Conservation (phyloP, 2,888 invertebrate genomes). For the Xestia xanthographa region DNA sequence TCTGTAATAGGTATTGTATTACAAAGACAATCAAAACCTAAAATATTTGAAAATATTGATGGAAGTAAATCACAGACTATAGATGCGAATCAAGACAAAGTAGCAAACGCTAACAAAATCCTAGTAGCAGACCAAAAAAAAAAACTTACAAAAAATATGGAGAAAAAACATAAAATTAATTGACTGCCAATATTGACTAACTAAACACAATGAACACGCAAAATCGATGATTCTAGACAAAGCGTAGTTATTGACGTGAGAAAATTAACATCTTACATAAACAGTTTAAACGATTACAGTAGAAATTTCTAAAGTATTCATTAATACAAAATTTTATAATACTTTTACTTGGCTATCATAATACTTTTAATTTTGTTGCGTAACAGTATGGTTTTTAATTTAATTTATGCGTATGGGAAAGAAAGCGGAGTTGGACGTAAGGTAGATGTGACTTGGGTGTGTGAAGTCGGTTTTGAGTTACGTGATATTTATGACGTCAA, state of each 20-base stretch:
- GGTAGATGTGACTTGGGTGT: slow-evolving; percentile 39
- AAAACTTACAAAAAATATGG: background rate
- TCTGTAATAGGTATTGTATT: background rate
- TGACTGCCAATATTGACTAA: slow-evolving; percentile 18
- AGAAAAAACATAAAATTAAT: background rate
- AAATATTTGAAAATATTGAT: background rate
- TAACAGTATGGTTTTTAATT: slow-evolving; percentile 45
- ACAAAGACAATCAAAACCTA: background rate
- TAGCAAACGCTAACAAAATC: background rate
- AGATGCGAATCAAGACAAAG: background rate
- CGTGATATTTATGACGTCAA: slow-evolving; percentile 27
- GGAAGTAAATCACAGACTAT: background rate
- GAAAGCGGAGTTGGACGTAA: slow-evolving; percentile 31
- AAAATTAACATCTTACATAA: slow-evolving; percentile 49
- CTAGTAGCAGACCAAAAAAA: background rate
- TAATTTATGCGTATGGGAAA: slow-evolving; percentile 45
- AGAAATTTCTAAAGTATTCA: slow-evolving; percentile 43
- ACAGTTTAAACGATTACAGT: slow-evolving; percentile 25
- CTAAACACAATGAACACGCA: slow-evolving; percentile 21
- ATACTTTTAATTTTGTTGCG: slow-evolving; percentile 56
- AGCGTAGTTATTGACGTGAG: slow-evolving; percentile 38
- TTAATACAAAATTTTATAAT: slow-evolving; percentile 30
- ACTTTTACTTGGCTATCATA: slow-evolving; percentile 43
- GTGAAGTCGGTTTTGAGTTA: slow-evolving; percentile 12
- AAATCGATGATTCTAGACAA: slow-evolving; percentile 45